Conservation (phyloP, 2,888 invertebrate genomes). For the Leptopilina drosophilae region DNA sequence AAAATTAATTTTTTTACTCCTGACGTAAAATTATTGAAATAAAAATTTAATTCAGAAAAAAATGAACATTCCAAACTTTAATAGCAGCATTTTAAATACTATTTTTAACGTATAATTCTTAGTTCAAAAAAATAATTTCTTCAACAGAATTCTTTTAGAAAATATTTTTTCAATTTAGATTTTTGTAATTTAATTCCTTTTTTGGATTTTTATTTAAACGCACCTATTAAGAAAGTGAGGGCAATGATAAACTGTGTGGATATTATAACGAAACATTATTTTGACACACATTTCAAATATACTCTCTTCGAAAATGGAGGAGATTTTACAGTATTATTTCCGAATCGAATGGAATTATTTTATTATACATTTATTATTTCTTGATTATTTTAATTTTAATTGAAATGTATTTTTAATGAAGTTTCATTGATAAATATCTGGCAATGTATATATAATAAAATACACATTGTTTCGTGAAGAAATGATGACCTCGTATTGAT, state of each 20-base stretch:
- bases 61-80: no score
- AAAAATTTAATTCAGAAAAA: no score
- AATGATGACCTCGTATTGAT: slow-evolving; percentile 37
- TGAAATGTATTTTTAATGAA: not conserved
- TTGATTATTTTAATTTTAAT: not conserved
- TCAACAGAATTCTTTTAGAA: no score
- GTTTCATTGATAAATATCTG: not conserved
- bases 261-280: not conserved
- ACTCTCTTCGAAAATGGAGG: not conserved
- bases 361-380: not conserved
- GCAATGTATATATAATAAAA: not conserved
- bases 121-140: no score
- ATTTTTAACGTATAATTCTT: no score
- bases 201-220: not conserved
- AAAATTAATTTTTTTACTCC: no score
- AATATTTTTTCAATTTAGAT: no score
- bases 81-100: no score
- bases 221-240: not conserved
- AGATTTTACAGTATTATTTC: not conserved
- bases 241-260: not conserved
- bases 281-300: not conserved
- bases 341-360: not conserved
- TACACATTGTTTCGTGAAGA: slow-evolving; percentile 9
- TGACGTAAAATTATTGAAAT: no score
- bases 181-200: not conserved